phyloP scores from a whole-genome alignment of 2,113 vertebrate species.

The Daphoenositta chrysoptera region DNA sequence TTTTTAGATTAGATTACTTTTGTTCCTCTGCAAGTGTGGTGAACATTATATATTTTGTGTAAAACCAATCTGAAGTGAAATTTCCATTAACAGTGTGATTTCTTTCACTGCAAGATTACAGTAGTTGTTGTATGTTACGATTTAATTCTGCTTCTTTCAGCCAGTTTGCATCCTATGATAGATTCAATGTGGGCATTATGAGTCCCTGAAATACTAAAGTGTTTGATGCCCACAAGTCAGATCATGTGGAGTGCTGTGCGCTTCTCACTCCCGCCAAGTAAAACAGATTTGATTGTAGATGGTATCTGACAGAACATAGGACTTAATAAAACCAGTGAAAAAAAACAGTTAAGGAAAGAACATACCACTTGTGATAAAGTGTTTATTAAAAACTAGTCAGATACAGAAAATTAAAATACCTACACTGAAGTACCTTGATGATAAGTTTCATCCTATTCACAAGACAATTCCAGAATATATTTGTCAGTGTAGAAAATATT shows the following conservation, averaged over 20 bases:
- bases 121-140: background rate
- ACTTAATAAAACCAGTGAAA: background rate
- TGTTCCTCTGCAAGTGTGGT: background rate
- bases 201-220: background rate
- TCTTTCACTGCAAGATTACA: background rate
- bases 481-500: background rate
- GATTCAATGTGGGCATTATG: background rate
- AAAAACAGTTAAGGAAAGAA: background rate
- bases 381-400: background rate
- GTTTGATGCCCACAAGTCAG: background rate
- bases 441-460: background rate
- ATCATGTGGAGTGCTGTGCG: background rate
- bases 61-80: background rate
- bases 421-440: background rate
- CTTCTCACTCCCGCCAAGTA: background rate
- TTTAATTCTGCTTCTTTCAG: background rate
- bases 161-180: background rate
- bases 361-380: background rate
- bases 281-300: background rate
- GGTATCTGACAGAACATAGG: background rate
- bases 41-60: background rate
- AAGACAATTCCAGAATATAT: background rate
- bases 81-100: background rate
- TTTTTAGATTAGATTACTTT: background rate
- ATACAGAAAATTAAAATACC: background rate